Conservation (phyloP, 2,113 vertebrate species). For the Nothocercus nigrocapillus region DNA sequence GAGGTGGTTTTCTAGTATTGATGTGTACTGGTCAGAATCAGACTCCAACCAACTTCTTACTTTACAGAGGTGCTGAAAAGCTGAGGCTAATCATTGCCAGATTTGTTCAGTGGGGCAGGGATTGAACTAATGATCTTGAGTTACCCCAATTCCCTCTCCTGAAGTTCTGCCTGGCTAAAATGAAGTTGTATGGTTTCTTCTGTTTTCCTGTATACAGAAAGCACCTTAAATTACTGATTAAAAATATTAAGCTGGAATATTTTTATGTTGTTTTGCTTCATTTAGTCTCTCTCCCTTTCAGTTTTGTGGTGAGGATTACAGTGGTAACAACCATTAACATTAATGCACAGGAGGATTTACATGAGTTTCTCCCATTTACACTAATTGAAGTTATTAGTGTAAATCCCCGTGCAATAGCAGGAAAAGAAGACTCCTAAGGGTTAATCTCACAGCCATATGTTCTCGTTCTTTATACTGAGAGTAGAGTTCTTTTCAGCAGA, state of each 20-base stretch:
- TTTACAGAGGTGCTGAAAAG: rapidly evolving
- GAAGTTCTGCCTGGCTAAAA: background rate
- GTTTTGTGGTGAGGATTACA: background rate
- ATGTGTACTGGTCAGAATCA: background rate
- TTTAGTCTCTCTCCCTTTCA: background rate
- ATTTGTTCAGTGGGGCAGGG: background rate
- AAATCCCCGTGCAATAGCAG: background rate
- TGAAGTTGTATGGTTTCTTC: background rate
- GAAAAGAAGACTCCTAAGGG: conserved; percentile 28
- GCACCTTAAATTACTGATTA: background rate
- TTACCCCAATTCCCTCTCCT: background rate
- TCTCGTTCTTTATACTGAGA: conserved; percentile 57
- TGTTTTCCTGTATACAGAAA: background rate
- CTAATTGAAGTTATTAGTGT: conserved; percentile 29
- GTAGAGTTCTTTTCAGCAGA: conserved; percentile 39
- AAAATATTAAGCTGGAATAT: background rate
- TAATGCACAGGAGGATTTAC: background rate
- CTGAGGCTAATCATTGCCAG: background rate
- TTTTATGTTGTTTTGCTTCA: background rate
- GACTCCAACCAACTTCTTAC: background rate
- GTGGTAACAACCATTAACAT: background rate
- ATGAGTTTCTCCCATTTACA: conserved; percentile 6
- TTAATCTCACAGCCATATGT: conserved; percentile 72
- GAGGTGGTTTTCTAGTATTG: too few relatives aligned
- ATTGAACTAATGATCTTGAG: background rate